A percentile compares a stretch with the other conserved stretches of the same genome.
phyloP scores from a whole-genome alignment of 2,113 vertebrate genomes.

The Silurus asotus region DNA sequence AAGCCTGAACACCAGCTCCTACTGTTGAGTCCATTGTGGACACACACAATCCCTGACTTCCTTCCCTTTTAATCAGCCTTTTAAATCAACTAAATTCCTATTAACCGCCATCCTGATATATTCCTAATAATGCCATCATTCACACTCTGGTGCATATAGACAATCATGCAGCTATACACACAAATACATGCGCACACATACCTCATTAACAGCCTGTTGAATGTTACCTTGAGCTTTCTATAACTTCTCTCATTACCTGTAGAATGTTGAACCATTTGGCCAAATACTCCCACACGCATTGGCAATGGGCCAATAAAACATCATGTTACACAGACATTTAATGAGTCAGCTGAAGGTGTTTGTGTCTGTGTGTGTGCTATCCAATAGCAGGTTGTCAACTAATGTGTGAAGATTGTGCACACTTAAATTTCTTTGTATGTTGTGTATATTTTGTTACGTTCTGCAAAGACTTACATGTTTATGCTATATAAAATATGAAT shows the following conservation, averaged over 20 bases:
- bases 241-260: constrained; percentile 22
- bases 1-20: background rate
- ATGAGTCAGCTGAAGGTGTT: constrained; percentile 8
- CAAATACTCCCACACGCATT: constrained; percentile 30
- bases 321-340: constrained; percentile 20
- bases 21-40: background rate
- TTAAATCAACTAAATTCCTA: background rate
- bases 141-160: background rate
- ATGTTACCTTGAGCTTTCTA: background rate
- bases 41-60: background rate
- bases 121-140: background rate
- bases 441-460: background rate
- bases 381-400: background rate
- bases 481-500: background rate
- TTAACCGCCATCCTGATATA: background rate
- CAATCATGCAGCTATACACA: background rate
- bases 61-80: background rate
- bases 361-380: background rate
- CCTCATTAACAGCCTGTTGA: constrained; percentile 2
- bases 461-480: background rate
- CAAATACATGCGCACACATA: background rate
- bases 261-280: constrained; percentile 5
- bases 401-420: background rate
- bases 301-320: background rate
- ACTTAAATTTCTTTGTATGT: background rate